Conservation (phyloP, 2,113 vertebrate species). For the Myrmophylax atrothorax region DNA sequence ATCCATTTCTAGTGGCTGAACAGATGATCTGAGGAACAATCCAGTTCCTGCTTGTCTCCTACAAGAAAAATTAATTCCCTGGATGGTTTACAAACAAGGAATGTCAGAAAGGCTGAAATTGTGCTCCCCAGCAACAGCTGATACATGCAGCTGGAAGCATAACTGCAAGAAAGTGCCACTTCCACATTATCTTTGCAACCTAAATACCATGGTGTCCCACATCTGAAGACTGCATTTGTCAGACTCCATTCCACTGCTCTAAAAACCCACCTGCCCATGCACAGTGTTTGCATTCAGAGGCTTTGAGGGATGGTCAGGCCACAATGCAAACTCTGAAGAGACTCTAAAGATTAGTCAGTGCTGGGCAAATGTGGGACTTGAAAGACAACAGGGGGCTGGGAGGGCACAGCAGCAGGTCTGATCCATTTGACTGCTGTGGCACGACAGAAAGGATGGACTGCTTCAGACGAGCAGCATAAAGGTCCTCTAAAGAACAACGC, state of each 20-base stretch:
- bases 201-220: not conserved
- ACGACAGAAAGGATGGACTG: not conserved
- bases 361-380: not conserved
- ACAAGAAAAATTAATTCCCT: not conserved
- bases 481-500: not conserved
- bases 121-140: not conserved
- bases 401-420: not conserved
- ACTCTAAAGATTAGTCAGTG: not conserved
- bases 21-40: not conserved
- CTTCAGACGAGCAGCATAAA: not conserved
- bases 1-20: not conserved
- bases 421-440: not conserved
- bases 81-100: not conserved
- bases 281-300: not conserved
- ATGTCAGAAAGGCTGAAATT: not conserved
- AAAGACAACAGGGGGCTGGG: not conserved
- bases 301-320: not conserved
- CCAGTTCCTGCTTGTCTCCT: not conserved
- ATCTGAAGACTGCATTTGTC: not conserved
- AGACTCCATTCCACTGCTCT: not conserved
- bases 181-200: not conserved
- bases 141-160: not conserved
- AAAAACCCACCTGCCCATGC: not conserved
- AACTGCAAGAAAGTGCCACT: not conserved
- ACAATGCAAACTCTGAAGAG: not conserved